Evolutionary conservation across 2,797 vertebrate genomes (phyloP).

Genomic region (Silurus aristotelis): DNA sequence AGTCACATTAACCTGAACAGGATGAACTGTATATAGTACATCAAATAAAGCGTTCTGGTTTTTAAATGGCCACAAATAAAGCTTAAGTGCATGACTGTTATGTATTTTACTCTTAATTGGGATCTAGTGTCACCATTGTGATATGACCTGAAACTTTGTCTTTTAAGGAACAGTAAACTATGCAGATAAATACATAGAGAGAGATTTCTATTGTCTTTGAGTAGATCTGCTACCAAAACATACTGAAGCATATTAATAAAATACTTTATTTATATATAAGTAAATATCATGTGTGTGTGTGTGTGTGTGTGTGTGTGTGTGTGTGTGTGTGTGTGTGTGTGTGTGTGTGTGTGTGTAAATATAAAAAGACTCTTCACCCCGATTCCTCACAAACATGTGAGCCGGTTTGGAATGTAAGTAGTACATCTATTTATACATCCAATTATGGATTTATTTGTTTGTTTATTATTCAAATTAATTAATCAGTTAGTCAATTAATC

Average conservation of each 20-base stretch:
- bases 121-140: background rate
- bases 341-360: too few relatives aligned
- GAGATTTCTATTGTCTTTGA: background rate
- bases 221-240: background rate
- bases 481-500: background rate
- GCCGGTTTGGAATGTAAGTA: background rate
- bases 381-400: background rate
- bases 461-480: background rate
- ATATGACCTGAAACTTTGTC: background rate
- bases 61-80: background rate
- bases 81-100: background rate
- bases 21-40: background rate
- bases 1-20: constrained; percentile 1
- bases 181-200: background rate
- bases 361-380: too few relatives aligned
- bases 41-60: background rate
- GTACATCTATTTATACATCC: background rate
- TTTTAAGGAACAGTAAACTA: background rate
- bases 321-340: too few relatives aligned
- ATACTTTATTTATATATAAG: background rate
- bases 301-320: too few relatives aligned
- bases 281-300: too few relatives aligned
- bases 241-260: background rate
- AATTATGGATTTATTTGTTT: background rate
- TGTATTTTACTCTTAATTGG: background rate